Evolutionary conservation across 1,140 invertebrate genomes (phyloP).

Genomic region (Tetragnatha versicolor): DNA sequence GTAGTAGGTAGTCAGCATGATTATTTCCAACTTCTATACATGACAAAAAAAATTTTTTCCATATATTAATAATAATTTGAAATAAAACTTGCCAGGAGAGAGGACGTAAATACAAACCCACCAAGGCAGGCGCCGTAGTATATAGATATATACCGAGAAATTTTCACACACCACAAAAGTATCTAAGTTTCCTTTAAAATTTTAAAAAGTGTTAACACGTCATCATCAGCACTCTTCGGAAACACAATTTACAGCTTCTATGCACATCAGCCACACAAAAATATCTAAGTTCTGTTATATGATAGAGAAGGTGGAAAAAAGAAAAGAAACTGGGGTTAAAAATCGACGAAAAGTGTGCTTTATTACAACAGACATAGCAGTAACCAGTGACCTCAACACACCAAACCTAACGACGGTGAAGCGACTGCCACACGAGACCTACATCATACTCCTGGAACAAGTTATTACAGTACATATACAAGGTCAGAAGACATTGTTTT

Average conservation of each 20-base stretch:
- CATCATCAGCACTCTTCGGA: constrained; percentile 3
- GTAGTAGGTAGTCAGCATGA: not conserved
- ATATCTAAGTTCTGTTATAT: constrained; percentile 54
- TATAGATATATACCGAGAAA: constrained; percentile 3
- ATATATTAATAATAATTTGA: constrained; percentile 6
- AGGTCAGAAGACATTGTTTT: constrained; percentile 35
- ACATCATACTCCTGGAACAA: constrained; percentile 50
- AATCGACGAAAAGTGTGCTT: constrained; percentile 50
- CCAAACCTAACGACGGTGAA: constrained; percentile 55
- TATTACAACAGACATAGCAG: constrained; percentile 51
- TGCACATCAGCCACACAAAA: constrained; percentile 51
- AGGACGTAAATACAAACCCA: constrained; percentile 7
- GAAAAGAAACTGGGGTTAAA: constrained; percentile 13
- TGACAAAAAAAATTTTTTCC: constrained; percentile 8
- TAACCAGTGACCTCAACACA: constrained; percentile 56
- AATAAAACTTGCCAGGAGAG: constrained; percentile 4
- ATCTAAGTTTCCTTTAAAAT: constrained; percentile 18
- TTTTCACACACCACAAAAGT: constrained; percentile 12
- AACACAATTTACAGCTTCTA: constrained; percentile 55
- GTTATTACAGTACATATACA: constrained; percentile 48
- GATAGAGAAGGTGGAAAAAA: constrained; percentile 19
- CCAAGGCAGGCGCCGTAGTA: not conserved
- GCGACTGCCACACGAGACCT: constrained; percentile 47
- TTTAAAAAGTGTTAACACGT: constrained; percentile 24
- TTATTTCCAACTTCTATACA: constrained; percentile 24